Evolutionary conservation across 2,113 vertebrate genomes (phyloP).

Genomic region (Gnathonemus echidnorhynchus): DNA sequence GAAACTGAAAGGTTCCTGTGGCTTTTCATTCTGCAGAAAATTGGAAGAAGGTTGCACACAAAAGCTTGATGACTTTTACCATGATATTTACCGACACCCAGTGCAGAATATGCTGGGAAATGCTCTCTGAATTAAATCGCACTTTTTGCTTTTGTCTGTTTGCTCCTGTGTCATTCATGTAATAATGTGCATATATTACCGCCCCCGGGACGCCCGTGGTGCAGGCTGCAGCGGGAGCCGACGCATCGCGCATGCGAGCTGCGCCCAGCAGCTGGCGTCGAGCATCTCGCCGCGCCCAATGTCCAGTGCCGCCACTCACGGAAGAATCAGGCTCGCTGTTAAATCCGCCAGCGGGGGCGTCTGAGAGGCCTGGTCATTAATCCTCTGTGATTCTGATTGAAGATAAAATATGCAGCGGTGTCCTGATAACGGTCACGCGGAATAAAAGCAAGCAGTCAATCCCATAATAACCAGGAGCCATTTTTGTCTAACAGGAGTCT

Average conservation of each 20-base stretch:
- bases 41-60: not conserved
- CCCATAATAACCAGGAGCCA: not conserved
- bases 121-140: not conserved
- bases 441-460: not conserved
- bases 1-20: not conserved
- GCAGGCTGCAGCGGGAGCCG: not conserved
- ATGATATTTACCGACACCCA: not conserved
- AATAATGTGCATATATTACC: not conserved
- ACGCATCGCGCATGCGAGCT: too few species aligned
- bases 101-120: not conserved
- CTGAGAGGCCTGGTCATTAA: not conserved
- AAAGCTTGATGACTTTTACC: not conserved
- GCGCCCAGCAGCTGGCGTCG: not conserved
- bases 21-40: not conserved
- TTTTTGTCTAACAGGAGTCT: constrained; percentile 4
- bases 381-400: not conserved
- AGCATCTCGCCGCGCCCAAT: not conserved
- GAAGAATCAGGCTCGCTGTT: not conserved
- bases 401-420: not conserved
- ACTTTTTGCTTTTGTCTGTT: not conserved
- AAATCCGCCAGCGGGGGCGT: not conserved
- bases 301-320: not conserved
- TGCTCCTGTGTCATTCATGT: not conserved
- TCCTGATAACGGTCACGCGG: not conserved
- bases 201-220: too few species aligned